Evolutionary conservation across 1,140 invertebrate species (phyloP).

Genomic region (Stegodyphus mimosarum): DNA sequence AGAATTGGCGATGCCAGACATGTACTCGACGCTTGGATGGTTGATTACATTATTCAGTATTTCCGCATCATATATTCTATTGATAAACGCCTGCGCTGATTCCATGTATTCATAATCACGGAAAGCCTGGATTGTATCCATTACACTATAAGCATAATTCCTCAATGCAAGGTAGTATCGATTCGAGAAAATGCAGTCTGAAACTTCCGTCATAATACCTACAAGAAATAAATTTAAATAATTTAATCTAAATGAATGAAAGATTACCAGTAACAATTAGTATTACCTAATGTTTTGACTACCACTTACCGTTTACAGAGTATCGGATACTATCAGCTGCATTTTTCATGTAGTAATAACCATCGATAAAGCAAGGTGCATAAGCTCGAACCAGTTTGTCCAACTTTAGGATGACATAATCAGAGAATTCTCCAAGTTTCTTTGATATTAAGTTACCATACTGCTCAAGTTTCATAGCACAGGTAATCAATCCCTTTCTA

Average conservation of each 20-base stretch:
- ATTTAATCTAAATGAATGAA: not conserved
- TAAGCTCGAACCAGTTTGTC: constrained; percentile 29
- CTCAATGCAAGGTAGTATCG: constrained; percentile 21
- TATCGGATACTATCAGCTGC: constrained; percentile 14
- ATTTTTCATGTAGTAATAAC: constrained; percentile 47
- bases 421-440: not conserved
- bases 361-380: constrained; percentile 47
- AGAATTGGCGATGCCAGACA: constrained; percentile 28
- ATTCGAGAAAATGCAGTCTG: constrained; percentile 7
- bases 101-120: constrained; percentile 19
- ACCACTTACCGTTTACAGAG: no score
- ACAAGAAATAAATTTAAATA: not conserved
- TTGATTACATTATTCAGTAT: constrained; percentile 28
- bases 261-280: no score
- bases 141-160: constrained; percentile 26
- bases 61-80: constrained; percentile 21
- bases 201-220: not conserved
- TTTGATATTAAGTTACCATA: not conserved
- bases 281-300: no score
- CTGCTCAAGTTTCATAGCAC: not conserved
- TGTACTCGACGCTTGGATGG: constrained; percentile 31
- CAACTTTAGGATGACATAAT: constrained; percentile 4
- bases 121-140: constrained; percentile 35
- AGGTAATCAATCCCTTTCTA: not conserved
- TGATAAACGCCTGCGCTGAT: constrained; percentile 15